Evolutionary conservation across 2,797 vertebrate species (phyloP).

Genomic region (Notamacropus eugenii): DNA sequence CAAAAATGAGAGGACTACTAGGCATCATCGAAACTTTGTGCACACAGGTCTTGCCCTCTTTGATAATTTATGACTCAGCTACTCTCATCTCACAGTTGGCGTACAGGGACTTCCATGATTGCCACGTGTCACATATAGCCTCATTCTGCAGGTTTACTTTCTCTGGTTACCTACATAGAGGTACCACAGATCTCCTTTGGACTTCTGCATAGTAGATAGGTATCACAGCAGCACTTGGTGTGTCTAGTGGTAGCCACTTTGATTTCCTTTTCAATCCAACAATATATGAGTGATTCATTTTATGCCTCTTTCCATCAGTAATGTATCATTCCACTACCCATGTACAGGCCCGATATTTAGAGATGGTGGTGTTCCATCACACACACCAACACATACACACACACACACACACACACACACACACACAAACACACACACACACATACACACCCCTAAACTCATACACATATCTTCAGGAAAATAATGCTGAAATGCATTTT

Average conservation of each 20-base stretch:
- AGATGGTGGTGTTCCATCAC: background rate
- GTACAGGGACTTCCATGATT: background rate
- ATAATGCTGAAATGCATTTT: background rate
- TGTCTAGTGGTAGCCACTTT: background rate
- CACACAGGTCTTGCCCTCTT: background rate
- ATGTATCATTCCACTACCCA: background rate
- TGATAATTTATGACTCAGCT: background rate
- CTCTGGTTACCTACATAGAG: background rate
- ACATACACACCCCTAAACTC: too few relatives aligned
- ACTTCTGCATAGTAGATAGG: background rate
- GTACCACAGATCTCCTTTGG: background rate
- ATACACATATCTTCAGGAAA: background rate
- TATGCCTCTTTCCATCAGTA: background rate
- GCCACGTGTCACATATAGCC: background rate
- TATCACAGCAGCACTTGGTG: background rate
- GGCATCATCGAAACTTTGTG: background rate
- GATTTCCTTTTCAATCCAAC: background rate
- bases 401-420: background rate
- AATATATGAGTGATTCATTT: background rate
- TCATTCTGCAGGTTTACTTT: background rate
- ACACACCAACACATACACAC: background rate
- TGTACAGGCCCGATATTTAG: background rate
- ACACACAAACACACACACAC: background rate
- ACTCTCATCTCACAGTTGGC: background rate
- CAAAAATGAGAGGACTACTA: background rate